Evolutionary conservation across 23 tunicate genomes (phyloP), one percentile per base, ranked within the genome.

Genomic region (Trididemnum miniatum): DNA sequence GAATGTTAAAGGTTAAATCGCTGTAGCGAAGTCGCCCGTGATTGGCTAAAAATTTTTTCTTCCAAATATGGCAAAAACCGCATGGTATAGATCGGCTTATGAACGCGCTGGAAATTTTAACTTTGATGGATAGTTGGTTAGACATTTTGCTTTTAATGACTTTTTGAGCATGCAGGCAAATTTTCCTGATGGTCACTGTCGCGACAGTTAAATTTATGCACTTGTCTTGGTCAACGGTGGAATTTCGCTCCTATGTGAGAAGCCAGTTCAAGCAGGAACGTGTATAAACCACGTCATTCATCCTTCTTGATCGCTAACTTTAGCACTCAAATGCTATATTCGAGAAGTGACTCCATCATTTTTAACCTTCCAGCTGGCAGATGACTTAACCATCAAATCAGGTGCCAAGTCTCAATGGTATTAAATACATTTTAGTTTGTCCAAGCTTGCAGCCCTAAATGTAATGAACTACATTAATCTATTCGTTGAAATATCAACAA

Each of bases 101-200:
- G n/a, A n/a, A n/a, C n/a, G n/a, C n/a, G n/a, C n/a, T n/a, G n/a
- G n/a, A n/a, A 44, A 44, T 15, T 12, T 12, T 4, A 62, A 24
- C 15, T 62, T 62, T 62, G 67, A 62, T 26, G n/a, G n/a, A 62
- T 62, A 12, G n/a, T 20, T 22, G 26, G 5, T 62, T 12, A 24
- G 67, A 62, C 67, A 62, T 62, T 62, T 62, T 62, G n/a, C 28
- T 62, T 22, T 4, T 62, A 62, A 62, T 67, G 32, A 67, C 32
- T 37, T 12, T 9, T 7, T 12, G 38, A 67, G 9, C 38, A 32
- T 67, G 75, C 75, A 67, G 32, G 20, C 22, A 67, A 67, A 12
- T 3, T 67, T 30, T 31, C 37, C 37, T 67, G 7, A 20, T n/a
- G n/a, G 28, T 67, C n/a, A 31, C 7, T 5, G 75, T 67, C 75